Percentiles rank a stretch among this genome's conserved stretches.
phyloP scores from a whole-genome alignment of 1,140 invertebrate species.

The Drosophila sechellia region DNA sequence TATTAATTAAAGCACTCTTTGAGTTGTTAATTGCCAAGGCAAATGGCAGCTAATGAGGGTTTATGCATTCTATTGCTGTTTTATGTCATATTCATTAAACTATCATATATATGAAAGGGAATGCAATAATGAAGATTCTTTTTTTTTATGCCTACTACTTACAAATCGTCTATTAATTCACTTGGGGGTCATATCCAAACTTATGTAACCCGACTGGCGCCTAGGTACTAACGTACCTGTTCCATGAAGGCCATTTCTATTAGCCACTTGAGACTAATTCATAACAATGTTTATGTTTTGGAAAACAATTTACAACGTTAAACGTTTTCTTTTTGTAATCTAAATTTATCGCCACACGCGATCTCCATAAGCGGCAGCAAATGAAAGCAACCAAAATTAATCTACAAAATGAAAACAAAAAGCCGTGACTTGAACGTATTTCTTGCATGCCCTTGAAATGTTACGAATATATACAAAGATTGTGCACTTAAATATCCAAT shows the following conservation, averaged over 20 bases:
- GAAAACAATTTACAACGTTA: constrained; percentile 55
- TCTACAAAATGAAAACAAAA: constrained; percentile 50
- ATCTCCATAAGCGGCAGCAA: constrained; percentile 43
- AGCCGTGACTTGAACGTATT: constrained; percentile 30
- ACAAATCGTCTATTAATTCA: constrained; percentile 1
- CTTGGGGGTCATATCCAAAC: constrained; percentile 14
- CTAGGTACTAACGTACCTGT: constrained; percentile 9
- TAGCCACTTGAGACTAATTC: constrained; percentile 53
- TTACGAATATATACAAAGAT: not conserved
- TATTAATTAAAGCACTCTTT: constrained; percentile 5
- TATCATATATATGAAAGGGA: too few relatives aligned
- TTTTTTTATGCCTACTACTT: constrained; percentile 1
- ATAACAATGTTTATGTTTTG: constrained; percentile 39
- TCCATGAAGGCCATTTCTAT: constrained; percentile 72
- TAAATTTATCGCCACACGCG: constrained; percentile 58
- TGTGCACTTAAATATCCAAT: too few relatives aligned
- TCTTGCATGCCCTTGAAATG: constrained; percentile 30
- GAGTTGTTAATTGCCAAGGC: not conserved
- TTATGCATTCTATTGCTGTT: too few relatives aligned
- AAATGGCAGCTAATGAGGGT: too few relatives aligned
- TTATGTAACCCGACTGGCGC: constrained; percentile 55
- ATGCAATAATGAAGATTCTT: not conserved
- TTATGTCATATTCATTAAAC: too few relatives aligned
- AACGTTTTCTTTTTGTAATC: constrained; percentile 36
- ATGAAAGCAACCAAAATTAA: constrained; percentile 48